Base-by-base conservation (phyloP, 2,888 invertebrate genomes). In the Disparrhopalites patrizii region DNA sequence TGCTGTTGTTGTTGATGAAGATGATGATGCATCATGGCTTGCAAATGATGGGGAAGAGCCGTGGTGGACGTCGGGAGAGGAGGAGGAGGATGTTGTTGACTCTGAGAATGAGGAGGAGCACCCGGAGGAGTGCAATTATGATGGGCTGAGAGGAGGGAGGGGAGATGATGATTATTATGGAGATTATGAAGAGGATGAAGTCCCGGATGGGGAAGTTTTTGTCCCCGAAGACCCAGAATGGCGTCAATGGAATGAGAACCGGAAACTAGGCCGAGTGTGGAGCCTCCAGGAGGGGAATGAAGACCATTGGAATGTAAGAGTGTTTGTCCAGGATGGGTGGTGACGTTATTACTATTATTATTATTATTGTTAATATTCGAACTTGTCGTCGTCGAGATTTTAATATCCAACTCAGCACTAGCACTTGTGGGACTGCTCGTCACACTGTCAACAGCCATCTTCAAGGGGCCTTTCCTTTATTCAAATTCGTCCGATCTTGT, bases 361-460 rank as follows among this genome's bases (percentile, higher is more conserved):
- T 28, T 58, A 25, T 28, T 40, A 18, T 40, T 43, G 43, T 40
- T 27, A 47, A 27, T 15, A 33, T 54, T 30, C 15, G n/a, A n/a
- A 66, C 51, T 15, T 63, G 62, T 68, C 55, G 65, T 36, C 61
- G 67, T 63, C 31, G 58, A 30, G 27, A 50, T 30, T 43, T 68
- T 71, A 23, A 70, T 61, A 64, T 72, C 71, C 38, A 69, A 58
- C 36, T 73, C 71, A 66, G 70, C 70, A 20, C 68, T 73, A 52
- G 70, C 70, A 47, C 71, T 70, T 52, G 72, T 72, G 43, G 61
- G 69, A 30, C 67, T 70, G 18, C 64, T 68, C 28, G 68, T 68
- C 52, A 69, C 69, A 58, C 68, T 75, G 60, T 75, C 75, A 40
- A 75, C 75, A 20, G 73, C 75, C 75, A 75, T 75, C 20, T 64